Evolutionary conservation across 2,888 invertebrate genomes (phyloP).

Genomic region (Vandiemenella viatica): DNA sequence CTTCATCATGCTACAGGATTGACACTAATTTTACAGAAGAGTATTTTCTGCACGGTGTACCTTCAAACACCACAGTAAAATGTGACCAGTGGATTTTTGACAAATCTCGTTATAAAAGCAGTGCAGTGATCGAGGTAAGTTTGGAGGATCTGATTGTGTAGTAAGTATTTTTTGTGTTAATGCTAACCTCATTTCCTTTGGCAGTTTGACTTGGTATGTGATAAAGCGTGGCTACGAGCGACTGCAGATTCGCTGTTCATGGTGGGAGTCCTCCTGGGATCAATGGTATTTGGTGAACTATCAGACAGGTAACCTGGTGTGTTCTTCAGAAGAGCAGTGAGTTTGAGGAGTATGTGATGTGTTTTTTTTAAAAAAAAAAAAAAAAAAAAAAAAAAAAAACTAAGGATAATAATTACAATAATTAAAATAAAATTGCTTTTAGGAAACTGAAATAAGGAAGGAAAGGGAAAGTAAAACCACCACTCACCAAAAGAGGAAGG

Average conservation of each 20-base stretch:
- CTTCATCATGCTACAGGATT: slow-evolving; percentile 37
- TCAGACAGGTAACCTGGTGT: slow-evolving; percentile 50
- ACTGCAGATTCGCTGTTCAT: slow-evolving; percentile 52
- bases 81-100: slow-evolving; percentile 48
- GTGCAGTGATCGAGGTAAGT: slow-evolving; percentile 48
- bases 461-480: too few relatives aligned
- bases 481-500: too few relatives aligned
- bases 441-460: too few relatives aligned
- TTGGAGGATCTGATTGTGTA: too few relatives aligned
- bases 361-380: too few relatives aligned
- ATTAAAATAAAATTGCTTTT: too few relatives aligned
- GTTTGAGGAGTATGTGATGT: too few relatives aligned
- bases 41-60: slow-evolving; percentile 24
- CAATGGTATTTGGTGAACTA: slow-evolving; percentile 53
- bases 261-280: slow-evolving; percentile 57
- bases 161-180: background rate
- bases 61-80: slow-evolving; percentile 22
- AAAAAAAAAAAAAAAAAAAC: too few relatives aligned
- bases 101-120: slow-evolving; percentile 39
- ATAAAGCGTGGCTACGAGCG: slow-evolving; percentile 42
- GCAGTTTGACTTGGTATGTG: slow-evolving; percentile 53
- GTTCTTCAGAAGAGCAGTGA: too few relatives aligned
- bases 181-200: background rate
- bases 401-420: too few relatives aligned
- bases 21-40: slow-evolving; percentile 29